Evolutionary conservation across 2,797 vertebrate species (phyloP), one percentile per base, ranked within the genome.

Genomic region (Cirrhinus mrigala): DNA sequence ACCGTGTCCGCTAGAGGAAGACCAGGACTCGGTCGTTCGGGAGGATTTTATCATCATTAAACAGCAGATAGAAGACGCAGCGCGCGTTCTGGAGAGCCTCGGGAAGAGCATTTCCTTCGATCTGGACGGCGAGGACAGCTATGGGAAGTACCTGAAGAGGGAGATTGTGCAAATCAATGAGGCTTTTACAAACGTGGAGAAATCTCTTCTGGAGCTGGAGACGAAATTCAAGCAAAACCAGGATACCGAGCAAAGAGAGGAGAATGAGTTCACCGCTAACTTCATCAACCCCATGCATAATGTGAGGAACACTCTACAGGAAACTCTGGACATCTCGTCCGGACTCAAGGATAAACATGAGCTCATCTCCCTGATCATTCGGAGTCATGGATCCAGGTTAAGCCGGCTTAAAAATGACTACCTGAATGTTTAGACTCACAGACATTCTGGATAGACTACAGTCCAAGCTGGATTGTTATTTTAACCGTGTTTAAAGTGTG

Each of bases 71-170:
- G 98, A 99, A 94, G 98, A 99, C 91, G 93, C 97, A 3, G 97
- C 96, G 69, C 95, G 97, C 58, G 96, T 98, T 60, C 92, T 99
- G 92, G 97, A 98, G 84, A 95, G 95, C 93, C 95, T 99, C 91
- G 96, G 96, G 7, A 96, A 95, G 83, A 96, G 96, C 29, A 97
- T 98, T 88, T 96, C 96, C 66, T 97, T 96, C 80, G 98, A 99
- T 91, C 94, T 99, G 93, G 98, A 99, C 88, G 98, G 98, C 3
- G 98, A 99, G 90, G 97, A 98, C 90, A 97, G 96, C 87, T 99
- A 99, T 84, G 97, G 97, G 16, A 95, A 95, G 85, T 97, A 98
- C 90, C 96, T 99, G 85, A 95, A 94, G 83, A 91, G 96, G n/a
- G 98, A 99, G 89, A 94, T 97, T 2, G 92, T 95, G 4, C 97